phyloP scores from a whole-genome alignment of 92 coral and sea anemone genomes.

The Zoanthus solanderi region DNA sequence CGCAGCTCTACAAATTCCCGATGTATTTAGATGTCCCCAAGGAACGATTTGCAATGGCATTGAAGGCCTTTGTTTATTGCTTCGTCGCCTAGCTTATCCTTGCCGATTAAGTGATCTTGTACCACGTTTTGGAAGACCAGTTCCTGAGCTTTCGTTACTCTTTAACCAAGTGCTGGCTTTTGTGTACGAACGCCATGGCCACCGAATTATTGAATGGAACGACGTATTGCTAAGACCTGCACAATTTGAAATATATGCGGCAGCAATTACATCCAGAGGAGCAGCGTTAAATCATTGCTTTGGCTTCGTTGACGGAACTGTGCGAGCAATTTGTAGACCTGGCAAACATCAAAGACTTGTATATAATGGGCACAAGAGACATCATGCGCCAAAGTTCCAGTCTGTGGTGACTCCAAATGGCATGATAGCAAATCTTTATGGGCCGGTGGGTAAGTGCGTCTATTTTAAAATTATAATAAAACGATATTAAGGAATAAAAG shows the following conservation, averaged over 20 bases:
- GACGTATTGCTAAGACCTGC: neutral
- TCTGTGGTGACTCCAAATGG: neutral
- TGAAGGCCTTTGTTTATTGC: neutral
- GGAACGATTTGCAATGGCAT: neutral
- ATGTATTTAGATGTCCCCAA: neutral
- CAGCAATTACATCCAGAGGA: neutral
- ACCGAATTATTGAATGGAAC: conserved; percentile 1
- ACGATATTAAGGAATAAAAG: too few relatives aligned
- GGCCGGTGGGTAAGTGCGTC: neutral
- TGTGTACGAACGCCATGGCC: neutral
- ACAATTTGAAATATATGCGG: neutral
- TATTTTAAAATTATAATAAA: neutral
- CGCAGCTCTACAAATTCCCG: neutral
- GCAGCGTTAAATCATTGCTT: neutral
- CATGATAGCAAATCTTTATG: neutral
- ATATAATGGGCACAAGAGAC: neutral
- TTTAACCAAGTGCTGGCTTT: neutral
- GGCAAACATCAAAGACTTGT: neutral
- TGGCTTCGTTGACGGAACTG: conserved; percentile 11
- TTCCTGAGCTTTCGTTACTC: neutral
- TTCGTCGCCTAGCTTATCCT: neutral
- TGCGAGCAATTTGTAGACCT: neutral
- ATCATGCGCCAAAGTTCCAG: neutral
- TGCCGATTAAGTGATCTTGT: neutral
- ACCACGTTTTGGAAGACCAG: neutral